Base-by-base conservation (phyloP, 2,888 invertebrate species). In the Rhodophaea formosa region DNA sequence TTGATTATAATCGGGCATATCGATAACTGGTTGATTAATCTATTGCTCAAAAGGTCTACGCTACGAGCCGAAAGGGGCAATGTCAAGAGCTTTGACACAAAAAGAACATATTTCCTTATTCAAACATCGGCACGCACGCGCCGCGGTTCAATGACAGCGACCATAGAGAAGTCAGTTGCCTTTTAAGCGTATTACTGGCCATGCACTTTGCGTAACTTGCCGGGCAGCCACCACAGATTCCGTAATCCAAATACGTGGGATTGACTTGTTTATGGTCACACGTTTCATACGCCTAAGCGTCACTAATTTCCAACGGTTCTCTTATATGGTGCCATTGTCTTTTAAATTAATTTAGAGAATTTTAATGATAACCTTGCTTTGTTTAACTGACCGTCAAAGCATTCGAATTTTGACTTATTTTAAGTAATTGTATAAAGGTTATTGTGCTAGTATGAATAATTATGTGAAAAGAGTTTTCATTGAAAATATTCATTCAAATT, bases 61-160 rank as follows among this genome's bases (percentile, higher is more conserved):
- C 51, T 39, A 16, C 8, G 49, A 23, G 23, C 35, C 35, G 8
- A n/a, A 74, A 71, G 74, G 65, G 70, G 79, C 87, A 89, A 88
- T 88, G 88, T 88, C 88, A 88, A 88, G 88, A 85, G 77, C 86
- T 82, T 73, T 65, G 68, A 77, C 74, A 79, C 79, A 79, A 78
- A 84, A 86, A 85, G 77, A 82, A 73, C 76, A 68, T 77, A 75
- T 80, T 80, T 70, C 85, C 86, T 82, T 87, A 86, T 84, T 83
- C 80, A 80, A 84, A 83, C 75, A 70, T 72, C 64, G 68, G 71
- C 82, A 77, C 82, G 77, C 82, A 72, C 77, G 68, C 64, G 72
- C 70, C 62, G 59, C 74, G 74, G 87, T 88, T 88, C 88, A 88
- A 83, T 86, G 88, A 81, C 87, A 84, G 80, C 75, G 72, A 61